phyloP scores from a whole-genome alignment of 2,113 vertebrate genomes.

The Heliornis fulica region DNA sequence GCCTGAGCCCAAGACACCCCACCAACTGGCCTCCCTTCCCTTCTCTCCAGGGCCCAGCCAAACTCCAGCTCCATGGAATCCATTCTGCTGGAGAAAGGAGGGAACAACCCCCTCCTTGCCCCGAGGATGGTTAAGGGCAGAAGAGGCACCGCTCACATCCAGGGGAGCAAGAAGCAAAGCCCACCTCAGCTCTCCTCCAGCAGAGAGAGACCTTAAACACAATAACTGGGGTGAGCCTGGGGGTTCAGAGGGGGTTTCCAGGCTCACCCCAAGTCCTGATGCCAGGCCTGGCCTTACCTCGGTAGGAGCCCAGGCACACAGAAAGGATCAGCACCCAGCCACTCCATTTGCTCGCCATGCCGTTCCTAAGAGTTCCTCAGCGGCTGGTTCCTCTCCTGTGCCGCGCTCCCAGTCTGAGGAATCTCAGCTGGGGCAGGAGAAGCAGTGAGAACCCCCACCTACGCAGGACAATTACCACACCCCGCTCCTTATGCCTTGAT shows the following conservation, averaged over 20 bases:
- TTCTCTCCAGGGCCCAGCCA: fast-evolving
- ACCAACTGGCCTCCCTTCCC: fast-evolving
- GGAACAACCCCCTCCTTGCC: not conserved
- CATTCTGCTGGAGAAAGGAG: fast-evolving
- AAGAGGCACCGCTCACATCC: fast-evolving
- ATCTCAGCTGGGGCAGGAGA: conserved; percentile 3
- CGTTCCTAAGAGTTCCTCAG: not conserved
- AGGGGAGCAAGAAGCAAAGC: not conserved
- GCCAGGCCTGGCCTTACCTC: conserved; percentile 70
- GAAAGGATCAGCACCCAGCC: conserved; percentile 64
- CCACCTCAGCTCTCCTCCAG: not conserved
- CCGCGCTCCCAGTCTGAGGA: conserved; percentile 57
- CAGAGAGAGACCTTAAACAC: not conserved
- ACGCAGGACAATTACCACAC: conserved; percentile 63
- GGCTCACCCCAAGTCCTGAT: not conserved
- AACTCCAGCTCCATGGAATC: not conserved
- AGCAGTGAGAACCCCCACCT: conserved; percentile 46
- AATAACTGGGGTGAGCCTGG: fast-evolving
- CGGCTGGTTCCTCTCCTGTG: not conserved
- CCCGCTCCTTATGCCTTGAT: conserved; percentile 35
- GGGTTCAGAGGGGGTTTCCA: not conserved
- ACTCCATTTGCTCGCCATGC: conserved; percentile 60
- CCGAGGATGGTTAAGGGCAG: not conserved
- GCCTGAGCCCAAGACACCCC: not conserved
- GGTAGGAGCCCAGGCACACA: conserved; percentile 65